Base-by-base conservation (phyloP, 1,140 invertebrate species). In the Formica selysi region DNA sequence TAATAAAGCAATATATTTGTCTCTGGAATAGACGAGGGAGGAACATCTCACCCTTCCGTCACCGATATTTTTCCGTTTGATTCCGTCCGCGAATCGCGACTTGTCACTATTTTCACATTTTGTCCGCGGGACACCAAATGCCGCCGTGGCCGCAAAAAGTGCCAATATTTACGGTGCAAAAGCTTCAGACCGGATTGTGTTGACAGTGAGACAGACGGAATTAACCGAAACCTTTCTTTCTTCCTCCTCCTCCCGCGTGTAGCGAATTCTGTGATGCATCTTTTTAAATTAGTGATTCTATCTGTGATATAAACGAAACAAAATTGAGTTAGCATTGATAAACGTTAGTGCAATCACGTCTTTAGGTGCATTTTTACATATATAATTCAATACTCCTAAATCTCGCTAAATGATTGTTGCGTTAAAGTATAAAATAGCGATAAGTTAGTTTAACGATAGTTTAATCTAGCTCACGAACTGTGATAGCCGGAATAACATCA, bases 31-130 rank as follows among this genome's bases (percentile, higher is more conserved):
- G 41, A 65, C 26, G 59, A 78, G 68, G 48, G 48, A 32, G 36
- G 13, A 67, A 22, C n/a, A 38, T 41, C 51, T 36, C 22, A n/a
- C 54, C 29, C 68, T 74, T 62, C 59, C 79, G 68, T 83, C 79
- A 74, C 59, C 68, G 79, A 74, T 62, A 83, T 59, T 81, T 74
- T 73, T 73, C 54, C 79, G 68, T 59, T 83, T 83, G 79, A 83
- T 68, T 83, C 73, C 68, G 19, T 36, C 36, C 79, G 67, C 79
- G 57, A 83, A 44, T 13, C 68, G 54, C 73, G 32, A 11, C 68
- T 61, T 74, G 79, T 83, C 68, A 73, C 38, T 74, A 61, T 83
- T 83, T 83, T 73, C 79, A 36, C 79, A 22, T 81, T 81, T 81
- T 29, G 11, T 41, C 51, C 32, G 44, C 11, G 59, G 26, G 1